phyloP scores from a whole-genome alignment of 2,113 vertebrate species.

The Puma concolor region DNA sequence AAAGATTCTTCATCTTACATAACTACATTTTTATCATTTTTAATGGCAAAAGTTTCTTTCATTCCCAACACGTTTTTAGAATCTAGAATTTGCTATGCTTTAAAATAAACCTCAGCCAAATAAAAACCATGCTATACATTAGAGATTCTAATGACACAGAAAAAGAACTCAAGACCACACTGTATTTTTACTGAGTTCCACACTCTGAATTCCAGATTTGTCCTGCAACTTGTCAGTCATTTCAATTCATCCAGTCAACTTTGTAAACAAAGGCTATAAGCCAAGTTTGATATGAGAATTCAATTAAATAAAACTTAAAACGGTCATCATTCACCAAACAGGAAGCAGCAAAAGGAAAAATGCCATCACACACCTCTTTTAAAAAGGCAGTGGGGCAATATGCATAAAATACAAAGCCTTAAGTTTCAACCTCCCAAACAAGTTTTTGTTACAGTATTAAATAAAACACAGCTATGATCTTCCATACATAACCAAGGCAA shows the following conservation, averaged over 20 bases:
- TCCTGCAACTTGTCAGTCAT: constrained; percentile 63
- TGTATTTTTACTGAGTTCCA: constrained; percentile 30
- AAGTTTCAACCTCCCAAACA: constrained; percentile 36
- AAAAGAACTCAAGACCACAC: background rate
- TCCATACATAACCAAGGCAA: background rate
- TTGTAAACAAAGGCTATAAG: constrained; percentile 67
- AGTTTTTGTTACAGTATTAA: constrained; percentile 21
- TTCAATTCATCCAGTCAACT: constrained; percentile 61
- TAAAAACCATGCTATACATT: constrained; percentile 4
- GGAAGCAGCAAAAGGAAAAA: constrained; percentile 71
- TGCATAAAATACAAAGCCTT: constrained; percentile 25
- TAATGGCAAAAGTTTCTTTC: constrained; percentile 52
- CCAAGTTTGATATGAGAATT: constrained; percentile 62
- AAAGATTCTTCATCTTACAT: background rate
- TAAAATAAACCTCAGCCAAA: constrained; percentile 51
- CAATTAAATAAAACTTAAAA: constrained; percentile 72
- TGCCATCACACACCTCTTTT: constrained; percentile 35
- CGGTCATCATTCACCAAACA: constrained; percentile 47
- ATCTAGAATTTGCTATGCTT: background rate
- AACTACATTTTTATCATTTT: constrained; percentile 16
- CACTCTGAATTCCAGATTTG: constrained; percentile 55
- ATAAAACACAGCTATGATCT: constrained; percentile 37
- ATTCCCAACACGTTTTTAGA: constrained; percentile 31
- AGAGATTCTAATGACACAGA: background rate
- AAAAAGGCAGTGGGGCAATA: constrained; percentile 46